Conservation (phyloP, 2,113 vertebrate species). For the Phyllopteryx taeniolatus region DNA sequence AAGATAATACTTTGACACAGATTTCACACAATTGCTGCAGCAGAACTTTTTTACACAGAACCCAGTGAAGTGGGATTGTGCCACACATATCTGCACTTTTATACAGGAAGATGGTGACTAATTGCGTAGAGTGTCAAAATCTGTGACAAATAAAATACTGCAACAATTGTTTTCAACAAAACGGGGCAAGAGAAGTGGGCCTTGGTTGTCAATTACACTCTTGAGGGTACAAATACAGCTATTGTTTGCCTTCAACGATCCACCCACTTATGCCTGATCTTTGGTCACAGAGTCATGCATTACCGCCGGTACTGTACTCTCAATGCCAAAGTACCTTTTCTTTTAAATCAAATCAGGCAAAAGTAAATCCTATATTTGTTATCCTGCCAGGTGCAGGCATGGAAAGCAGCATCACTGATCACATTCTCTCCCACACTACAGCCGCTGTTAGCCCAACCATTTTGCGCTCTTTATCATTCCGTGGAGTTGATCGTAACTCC, state of each 20-base stretch:
- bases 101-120: neutral
- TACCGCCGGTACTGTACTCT: neutral
- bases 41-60: too few relatives aligned
- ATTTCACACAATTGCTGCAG: neutral
- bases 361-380: neutral
- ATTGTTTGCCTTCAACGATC: neutral
- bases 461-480: constrained; percentile 12
- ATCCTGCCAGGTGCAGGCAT: neutral
- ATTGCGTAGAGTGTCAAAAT: neutral
- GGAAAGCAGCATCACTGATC: constrained; percentile 42
- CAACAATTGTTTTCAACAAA: neutral
- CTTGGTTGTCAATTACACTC: neutral
- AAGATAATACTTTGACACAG: neutral
- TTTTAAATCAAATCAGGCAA: too few relatives aligned
- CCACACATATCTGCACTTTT: neutral
- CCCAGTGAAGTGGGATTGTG: neutral
- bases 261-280: too few relatives aligned
- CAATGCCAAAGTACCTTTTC: neutral
- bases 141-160: neutral
- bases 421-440: constrained; percentile 21
- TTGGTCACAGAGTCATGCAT: neutral
- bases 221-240: neutral
- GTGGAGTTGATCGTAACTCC: constrained; percentile 39
- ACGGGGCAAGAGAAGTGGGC: too few relatives aligned
- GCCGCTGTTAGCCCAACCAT: constrained; percentile 3